These are phyloP conservation scores for Micropterix aruncella DNA, from an alignment of 2,888 invertebrate genomes.

Conservation along the genomic window DNA sequence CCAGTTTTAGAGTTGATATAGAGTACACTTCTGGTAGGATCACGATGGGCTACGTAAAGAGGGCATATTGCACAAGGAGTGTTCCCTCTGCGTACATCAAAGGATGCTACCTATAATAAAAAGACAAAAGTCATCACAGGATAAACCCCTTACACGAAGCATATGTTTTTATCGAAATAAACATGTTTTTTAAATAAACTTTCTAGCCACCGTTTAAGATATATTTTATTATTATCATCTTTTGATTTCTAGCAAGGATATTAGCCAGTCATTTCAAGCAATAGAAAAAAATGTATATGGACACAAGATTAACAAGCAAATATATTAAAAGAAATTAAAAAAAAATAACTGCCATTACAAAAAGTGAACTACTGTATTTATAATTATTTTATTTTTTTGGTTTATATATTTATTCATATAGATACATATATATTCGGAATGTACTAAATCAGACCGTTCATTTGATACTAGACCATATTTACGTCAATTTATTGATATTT, in stretches of 20 bases:
- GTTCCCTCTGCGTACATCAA: constrained; percentile 76
- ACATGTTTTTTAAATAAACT: background rate
- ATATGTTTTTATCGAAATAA: background rate
- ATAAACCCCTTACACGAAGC: too few relatives aligned
- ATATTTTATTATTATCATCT: background rate
- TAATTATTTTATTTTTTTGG: too few relatives aligned
- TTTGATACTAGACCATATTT: too few relatives aligned
- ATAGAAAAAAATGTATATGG: constrained; percentile 10
- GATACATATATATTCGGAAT: too few relatives aligned
- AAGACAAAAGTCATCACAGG: background rate
- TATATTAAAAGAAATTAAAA: too few relatives aligned
- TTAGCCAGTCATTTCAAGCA: background rate
- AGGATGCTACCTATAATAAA: constrained; percentile 45
- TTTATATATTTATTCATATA: too few relatives aligned
- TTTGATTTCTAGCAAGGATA: background rate
- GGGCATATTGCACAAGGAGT: constrained; percentile 66
- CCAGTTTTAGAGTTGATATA: constrained; percentile 94
- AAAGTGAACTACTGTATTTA: too few relatives aligned
- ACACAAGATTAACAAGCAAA: too few relatives aligned
- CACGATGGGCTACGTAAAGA: constrained; percentile 73
- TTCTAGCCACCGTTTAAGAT: background rate
- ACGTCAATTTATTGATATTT: too few relatives aligned
- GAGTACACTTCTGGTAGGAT: constrained; percentile 74
- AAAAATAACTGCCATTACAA: too few relatives aligned
- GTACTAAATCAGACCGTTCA: too few relatives aligned